Base-by-base conservation (phyloP, 2,888 invertebrate genomes). In the Meteorus colon region DNA sequence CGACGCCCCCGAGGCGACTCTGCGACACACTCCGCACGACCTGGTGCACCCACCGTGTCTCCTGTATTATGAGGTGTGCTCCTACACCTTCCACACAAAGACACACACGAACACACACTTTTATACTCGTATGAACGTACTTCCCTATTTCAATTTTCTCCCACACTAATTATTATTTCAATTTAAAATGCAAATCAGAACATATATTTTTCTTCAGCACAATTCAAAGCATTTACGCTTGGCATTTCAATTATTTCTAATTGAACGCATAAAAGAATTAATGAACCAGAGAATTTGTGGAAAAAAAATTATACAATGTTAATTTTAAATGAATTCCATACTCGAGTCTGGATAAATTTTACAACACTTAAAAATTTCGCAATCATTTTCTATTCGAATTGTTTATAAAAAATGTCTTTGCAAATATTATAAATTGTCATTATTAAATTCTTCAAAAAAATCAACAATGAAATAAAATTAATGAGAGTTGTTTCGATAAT, bases 31-130 rank as follows among this genome's bases (percentile, higher is more conserved):
- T 76, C 70, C 55, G 19, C 24, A 76, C 81, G 81, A 81, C 80
- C 80, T 77, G 83, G 80, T 77, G 84, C 87, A 89, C 86, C 88
- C 89, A 89, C 87, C 88, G 88, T 89, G 83, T 89, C 86, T 89
- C 89, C 89, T 86, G 84, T 82, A 78, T 85, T 81, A 80, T 73
- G 60, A 65, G 27, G 27, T 60, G 59, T 70, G 59, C 66, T 37
- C 69, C 69, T 74, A 80, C 76, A 74, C 79, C 78, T 73, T 76
- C 62, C 72, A 51, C 71, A 65, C 63, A 65, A 62, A 31, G 34
- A 68, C 34, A 63, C 37, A 55, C 27, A 6, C 31, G 0, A 10
- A 12, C 37, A 24, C 41, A 34, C 8, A 34, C 34, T 6, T 8
- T 12, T 1, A 12, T 10, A 41, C 41, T 41, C 41, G 12, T 41